A percentile compares a stretch with the other conserved stretches of the same genome.
phyloP scores from a whole-genome alignment of 2,888 invertebrate species.

The Tenthredo amoena region DNA sequence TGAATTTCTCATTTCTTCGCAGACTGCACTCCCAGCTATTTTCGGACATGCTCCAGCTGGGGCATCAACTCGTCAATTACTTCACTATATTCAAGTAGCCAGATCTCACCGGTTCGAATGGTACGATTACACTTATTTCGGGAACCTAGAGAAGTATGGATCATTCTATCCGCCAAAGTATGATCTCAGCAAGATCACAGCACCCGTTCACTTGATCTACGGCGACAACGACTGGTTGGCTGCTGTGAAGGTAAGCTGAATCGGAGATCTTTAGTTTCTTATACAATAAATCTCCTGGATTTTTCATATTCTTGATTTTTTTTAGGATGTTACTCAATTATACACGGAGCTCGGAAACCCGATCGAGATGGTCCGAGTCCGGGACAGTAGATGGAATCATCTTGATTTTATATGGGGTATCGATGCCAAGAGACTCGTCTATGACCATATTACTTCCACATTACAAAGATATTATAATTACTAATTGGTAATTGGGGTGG shows the following conservation, averaged over 20 bases:
- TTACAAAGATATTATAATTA: background rate
- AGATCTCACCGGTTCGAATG: conserved; percentile 69
- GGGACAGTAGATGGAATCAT: conserved; percentile 82
- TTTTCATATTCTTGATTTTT: background rate
- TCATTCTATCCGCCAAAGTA: conserved; percentile 81
- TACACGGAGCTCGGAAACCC: conserved; percentile 79
- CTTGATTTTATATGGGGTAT: conserved; percentile 84
- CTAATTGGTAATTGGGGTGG: background rate
- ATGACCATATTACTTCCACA: conserved; percentile 68
- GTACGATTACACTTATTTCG: conserved; percentile 78
- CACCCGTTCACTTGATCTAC: conserved; percentile 84
- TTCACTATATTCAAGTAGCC: conserved; percentile 87
- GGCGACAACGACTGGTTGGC: conserved; percentile 85
- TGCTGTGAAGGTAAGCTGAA: conserved; percentile 65
- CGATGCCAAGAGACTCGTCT: conserved; percentile 80
- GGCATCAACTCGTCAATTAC: conserved; percentile 84
- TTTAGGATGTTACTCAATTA: conserved; percentile 80
- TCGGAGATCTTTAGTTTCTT: background rate
- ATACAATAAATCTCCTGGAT: background rate
- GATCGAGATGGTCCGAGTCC: conserved; percentile 78
- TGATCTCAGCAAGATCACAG: conserved; percentile 80
- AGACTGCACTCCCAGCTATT: conserved; percentile 86
- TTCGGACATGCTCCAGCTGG: conserved; percentile 87
- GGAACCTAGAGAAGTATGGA: conserved; percentile 81
- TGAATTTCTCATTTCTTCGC: conserved; percentile 35